Evolutionary conservation across 2,888 invertebrate genomes (phyloP), one percentile per base, ranked within the genome.

Genomic region (Pandemis corylana): DNA sequence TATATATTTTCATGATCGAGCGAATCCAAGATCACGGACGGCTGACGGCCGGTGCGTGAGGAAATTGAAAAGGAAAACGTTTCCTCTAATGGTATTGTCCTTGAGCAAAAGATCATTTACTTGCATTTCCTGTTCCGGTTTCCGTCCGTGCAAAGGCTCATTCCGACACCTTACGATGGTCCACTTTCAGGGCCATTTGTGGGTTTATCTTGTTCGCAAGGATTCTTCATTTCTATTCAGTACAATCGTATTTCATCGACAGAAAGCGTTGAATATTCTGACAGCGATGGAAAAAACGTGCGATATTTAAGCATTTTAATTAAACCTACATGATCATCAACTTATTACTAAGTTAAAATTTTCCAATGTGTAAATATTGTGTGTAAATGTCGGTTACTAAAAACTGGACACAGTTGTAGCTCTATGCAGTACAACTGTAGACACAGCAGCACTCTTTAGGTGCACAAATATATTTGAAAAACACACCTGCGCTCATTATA

Each of bases 1-100:
- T 90, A 93, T 94, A 94, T 93, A 94, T 94, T 94, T 92, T 94
- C 94, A 93, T 93, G 93, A 94, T 93, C 91, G 92, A 93, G 81
- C 88, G 90, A 87, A 89, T 91, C 89, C 85, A 89, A 91, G 91
- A 94, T 93, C 93, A 88, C 85, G 87, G 89, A 87, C 89, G 91
- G 87, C 89, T 93, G 92, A 90, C 91, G 90, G 87, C 85, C 89
- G 88, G 90, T 89, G 93, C 92, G 93, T 93, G 85, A 89, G 89
- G 87, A 90, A 92, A 93, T 93, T 91, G 90, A 92, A 93, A 90
- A 89, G 84, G 86, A 85, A 91, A 92, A 90, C 86, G 88, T 89
- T 89, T 86, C 84, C 85, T 89, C 85, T 88, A 88, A 89, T 88
- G 84, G 83, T 84, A 88, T 89, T 91, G 88, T 88, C 87, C 84